Percentiles rank a stretch among this genome's conserved stretches.
Evolutionary conservation across 2,888 invertebrate genomes (phyloP).

Genomic region (Trypoxylon attenuatum): DNA sequence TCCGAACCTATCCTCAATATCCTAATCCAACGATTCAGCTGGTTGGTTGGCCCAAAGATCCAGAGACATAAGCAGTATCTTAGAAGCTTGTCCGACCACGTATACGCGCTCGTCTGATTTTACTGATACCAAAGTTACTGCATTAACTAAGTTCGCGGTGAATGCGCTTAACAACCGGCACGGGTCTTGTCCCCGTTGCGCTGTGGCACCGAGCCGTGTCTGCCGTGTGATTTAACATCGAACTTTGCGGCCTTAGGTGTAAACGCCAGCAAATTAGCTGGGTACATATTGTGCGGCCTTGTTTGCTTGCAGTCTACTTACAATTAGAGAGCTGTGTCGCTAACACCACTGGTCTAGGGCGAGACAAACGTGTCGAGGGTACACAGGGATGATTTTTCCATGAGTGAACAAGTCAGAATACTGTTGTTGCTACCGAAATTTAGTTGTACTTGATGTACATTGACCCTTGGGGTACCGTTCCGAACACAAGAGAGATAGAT

Average conservation of each 20-base stretch:
- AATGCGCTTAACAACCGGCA: slow-evolving; percentile 41
- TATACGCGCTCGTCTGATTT: slow-evolving; percentile 23
- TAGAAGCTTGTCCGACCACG: background rate
- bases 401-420: too few relatives aligned
- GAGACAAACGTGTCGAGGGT: too few relatives aligned
- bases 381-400: too few relatives aligned
- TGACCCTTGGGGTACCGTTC: too few relatives aligned
- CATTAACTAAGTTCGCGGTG: slow-evolving; percentile 36
- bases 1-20: slow-evolving; percentile 31
- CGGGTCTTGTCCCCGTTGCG: slow-evolving; percentile 23
- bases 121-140: slow-evolving; percentile 38
- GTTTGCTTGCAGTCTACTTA: background rate
- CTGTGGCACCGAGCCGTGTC: slow-evolving; percentile 4
- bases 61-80: background rate
- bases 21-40: slow-evolving; percentile 20
- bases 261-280: slow-evolving; percentile 43
- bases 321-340: too few relatives aligned
- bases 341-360: too few relatives aligned
- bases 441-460: too few relatives aligned
- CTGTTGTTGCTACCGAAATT: too few relatives aligned
- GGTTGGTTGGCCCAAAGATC: background rate
- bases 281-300: slow-evolving; percentile 25
- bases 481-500: too few relatives aligned
- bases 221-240: slow-evolving; percentile 35
- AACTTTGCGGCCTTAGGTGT: slow-evolving; percentile 36